Evolutionary conservation across 2,113 vertebrate genomes (phyloP).

Genomic region (Gadus chalcogrammus): DNA sequence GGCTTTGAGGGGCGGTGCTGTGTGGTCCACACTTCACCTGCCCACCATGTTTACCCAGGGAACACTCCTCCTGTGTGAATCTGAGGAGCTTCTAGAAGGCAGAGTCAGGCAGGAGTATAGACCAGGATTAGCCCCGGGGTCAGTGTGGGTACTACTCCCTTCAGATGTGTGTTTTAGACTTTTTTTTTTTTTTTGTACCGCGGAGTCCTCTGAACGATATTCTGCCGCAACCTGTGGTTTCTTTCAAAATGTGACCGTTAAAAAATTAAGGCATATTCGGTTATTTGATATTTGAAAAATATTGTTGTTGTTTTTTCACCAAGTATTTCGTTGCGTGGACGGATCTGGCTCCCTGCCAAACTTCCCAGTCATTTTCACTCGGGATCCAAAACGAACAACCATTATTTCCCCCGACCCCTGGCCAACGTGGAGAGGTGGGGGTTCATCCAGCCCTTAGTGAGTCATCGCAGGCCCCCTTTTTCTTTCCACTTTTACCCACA

Average conservation of each 20-base stretch:
- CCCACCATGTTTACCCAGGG: background rate
- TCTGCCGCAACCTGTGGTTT: background rate
- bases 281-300: background rate
- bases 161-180: background rate
- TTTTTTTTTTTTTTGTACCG: background rate
- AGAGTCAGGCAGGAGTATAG: background rate
- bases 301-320: background rate
- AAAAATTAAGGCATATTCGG: background rate
- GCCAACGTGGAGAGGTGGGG: background rate
- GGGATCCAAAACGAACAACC: background rate
- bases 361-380: background rate
- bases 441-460: background rate
- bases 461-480: constrained; percentile 38
- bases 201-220: background rate
- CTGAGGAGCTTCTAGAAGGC: background rate
- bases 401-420: background rate
- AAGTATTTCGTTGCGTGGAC: background rate
- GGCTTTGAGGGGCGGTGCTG: no score
- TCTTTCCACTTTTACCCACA: constrained; percentile 40
- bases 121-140: background rate
- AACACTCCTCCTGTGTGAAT: background rate
- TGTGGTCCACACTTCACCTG: background rate
- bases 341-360: background rate
- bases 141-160: background rate
- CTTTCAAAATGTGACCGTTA: background rate